Evolutionary conservation across 35 echinoderm and acorn worm species (phyloP), one percentile per base, ranked within the genome.

Genomic region (Hemicentrotus pulcherrimus): DNA sequence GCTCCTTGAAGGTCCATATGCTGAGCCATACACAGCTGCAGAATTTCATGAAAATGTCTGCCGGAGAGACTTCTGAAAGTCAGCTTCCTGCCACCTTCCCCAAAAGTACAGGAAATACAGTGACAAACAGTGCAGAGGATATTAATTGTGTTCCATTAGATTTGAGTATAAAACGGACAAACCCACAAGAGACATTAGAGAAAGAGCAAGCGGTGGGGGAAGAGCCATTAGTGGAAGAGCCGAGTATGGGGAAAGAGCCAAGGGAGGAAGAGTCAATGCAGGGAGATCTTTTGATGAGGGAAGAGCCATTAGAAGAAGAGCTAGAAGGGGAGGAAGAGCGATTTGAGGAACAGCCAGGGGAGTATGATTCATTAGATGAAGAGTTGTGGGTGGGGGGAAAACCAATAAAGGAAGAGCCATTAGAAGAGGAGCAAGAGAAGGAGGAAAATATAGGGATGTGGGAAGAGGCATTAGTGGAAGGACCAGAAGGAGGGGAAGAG

Each of bases 1-100:
- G 92, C 70, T 94, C 94, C 85, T 32, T 96, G 24, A 96, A 94
- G 33, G 94, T 94, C 8, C 95, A 96, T 86, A 86, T 96, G 61
- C 94, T 96, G 92, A 86, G 86, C 9, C 95, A 96, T 88, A 96
- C 95, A 3, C 6, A 28, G 7, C 28, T 78, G 65, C 19, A 28
- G 3, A 8, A 78, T 4, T 78, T 78, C 7, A 78, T 78, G 65
- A 28, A 78, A 78, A 8, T 78, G 6, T 78, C 65, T 22, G 22
- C 28, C 7, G 65, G 22, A 28, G 65, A 2, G 65, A 78, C 65
- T 78, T 78, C 65, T 78, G 65, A 0, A 6, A 28, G 7, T 4
- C 65, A 78, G 65, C 24, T 78, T 78, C 65, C 65, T 78, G 19
- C 65, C 65, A 78, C 65, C 65, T 78, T 78, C 65, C 65, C 19